Conservation (phyloP, 2,797 vertebrate species). For the Scyliorhinus canicula region DNA sequence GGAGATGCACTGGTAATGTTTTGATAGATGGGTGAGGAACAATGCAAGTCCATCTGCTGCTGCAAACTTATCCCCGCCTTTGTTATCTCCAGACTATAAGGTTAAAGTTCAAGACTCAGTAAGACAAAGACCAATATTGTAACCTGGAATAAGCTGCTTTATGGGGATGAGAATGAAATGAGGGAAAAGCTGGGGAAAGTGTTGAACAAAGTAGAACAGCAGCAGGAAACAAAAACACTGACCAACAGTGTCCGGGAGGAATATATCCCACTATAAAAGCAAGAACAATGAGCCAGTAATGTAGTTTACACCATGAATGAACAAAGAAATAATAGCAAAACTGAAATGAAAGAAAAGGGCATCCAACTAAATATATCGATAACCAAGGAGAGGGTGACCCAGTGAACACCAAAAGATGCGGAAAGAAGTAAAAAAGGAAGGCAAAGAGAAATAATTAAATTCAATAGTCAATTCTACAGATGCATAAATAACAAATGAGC, state of each 20-base stretch:
- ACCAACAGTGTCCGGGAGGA: background rate
- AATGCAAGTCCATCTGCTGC: background rate
- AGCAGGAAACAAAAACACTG: background rate
- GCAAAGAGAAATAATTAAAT: background rate
- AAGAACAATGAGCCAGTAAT: background rate
- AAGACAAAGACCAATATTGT: background rate
- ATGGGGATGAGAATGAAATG: background rate
- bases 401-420: background rate
- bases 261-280: background rate
- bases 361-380: background rate
- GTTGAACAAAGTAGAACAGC: background rate
- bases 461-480: background rate
- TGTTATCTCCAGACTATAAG: background rate
- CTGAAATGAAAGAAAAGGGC: background rate
- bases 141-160: background rate
- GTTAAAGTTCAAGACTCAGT: background rate
- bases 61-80: background rate
- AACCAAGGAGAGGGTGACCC: background rate
- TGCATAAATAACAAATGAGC: background rate
- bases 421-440: background rate
- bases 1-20: background rate
- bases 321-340: background rate
- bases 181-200: background rate
- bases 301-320: background rate
- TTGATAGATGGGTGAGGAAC: background rate